phyloP scores from a whole-genome alignment of 2,888 invertebrate species.

The Agonum fuliginosum region DNA sequence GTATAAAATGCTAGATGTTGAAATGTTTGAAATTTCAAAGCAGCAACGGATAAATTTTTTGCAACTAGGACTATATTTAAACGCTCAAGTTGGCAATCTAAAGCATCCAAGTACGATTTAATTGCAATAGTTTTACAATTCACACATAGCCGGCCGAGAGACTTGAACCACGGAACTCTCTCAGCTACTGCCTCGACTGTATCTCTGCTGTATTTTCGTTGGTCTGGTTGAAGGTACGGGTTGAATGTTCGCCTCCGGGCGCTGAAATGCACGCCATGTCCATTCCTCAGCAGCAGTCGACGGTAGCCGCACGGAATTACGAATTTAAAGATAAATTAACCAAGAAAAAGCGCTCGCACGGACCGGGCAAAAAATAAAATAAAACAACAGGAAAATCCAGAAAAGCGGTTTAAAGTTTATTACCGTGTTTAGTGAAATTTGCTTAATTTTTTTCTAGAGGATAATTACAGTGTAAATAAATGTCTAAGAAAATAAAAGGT shows the following conservation, averaged over 20 bases:
- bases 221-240: neutral
- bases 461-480: slow-evolving; percentile 29
- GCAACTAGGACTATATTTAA: too few relatives aligned
- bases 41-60: too few relatives aligned
- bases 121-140: too few relatives aligned
- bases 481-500: slow-evolving; percentile 19
- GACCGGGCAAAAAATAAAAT: slow-evolving; percentile 22
- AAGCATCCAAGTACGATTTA: too few relatives aligned
- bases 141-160: too few relatives aligned
- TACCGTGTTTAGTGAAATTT: slow-evolving; percentile 50
- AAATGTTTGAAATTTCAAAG: too few relatives aligned
- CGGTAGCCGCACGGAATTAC: slow-evolving; percentile 54
- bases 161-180: too few relatives aligned
- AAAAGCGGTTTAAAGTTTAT: slow-evolving; percentile 56
- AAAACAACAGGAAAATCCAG: slow-evolving; percentile 31
- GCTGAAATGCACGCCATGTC: neutral
- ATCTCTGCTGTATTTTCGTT: too few relatives aligned
- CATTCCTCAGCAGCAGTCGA: slow-evolving; percentile 23
- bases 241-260: neutral
- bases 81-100: too few relatives aligned
- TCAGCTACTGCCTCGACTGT: too few relatives aligned
- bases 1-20: too few relatives aligned
- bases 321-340: slow-evolving; percentile 59
- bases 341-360: slow-evolving; percentile 48
- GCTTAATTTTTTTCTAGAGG: slow-evolving; percentile 7